Base-by-base conservation (phyloP, 1,140 invertebrate genomes). In the Caligus rogercresseyi region DNA sequence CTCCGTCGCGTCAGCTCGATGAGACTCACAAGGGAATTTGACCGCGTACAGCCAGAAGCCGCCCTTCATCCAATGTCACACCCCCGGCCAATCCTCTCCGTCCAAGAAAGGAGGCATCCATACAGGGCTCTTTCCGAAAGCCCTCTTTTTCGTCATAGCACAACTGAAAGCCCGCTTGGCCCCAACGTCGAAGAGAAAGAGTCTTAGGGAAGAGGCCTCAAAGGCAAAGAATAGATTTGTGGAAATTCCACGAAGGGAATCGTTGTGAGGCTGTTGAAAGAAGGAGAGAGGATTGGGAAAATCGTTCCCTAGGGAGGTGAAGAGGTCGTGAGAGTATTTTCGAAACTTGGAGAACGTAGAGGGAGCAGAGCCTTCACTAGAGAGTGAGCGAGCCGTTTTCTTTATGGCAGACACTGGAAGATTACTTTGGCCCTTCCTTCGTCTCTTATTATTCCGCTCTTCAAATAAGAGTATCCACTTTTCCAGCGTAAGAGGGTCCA, bases 391-490 rank as follows among this genome's bases (percentile, higher is more conserved):
- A 54, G n/a, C 53, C 13, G 24, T 60, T 2, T 2, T 60, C 15
- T 26, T 25, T 13, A 60, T 21, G n/a, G 16, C 16, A 43, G 57
- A 60, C 11, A 18, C 24, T 43, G 4, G 26, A 14, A n/a, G 16
- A 25, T 60, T 21, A 18, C 3, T 21, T n/a, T n/a, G n/a, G n/a
- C n/a, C n/a, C n/a, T 18, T 60, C 24, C 16, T 14, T n/a, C 18
- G 21, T 21, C 20, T 25, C 2, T 19, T 60, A 16, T 21, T 16
- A 26, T 25, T 26, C n/a, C 16, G 14, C 24, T 25, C 16, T 18
- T 16, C 18, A 20, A 25, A 25, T 25, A 26, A 25, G 24, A 60
- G 26, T 18, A 60, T 21, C 57, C 57, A 60, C 43, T 60, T 25
- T 31, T 60, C 57, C 18, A 60, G 26, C 3, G 18, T 18, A n/a